Conservation (phyloP, 1,140 invertebrate genomes). For the Dryas iulia region DNA sequence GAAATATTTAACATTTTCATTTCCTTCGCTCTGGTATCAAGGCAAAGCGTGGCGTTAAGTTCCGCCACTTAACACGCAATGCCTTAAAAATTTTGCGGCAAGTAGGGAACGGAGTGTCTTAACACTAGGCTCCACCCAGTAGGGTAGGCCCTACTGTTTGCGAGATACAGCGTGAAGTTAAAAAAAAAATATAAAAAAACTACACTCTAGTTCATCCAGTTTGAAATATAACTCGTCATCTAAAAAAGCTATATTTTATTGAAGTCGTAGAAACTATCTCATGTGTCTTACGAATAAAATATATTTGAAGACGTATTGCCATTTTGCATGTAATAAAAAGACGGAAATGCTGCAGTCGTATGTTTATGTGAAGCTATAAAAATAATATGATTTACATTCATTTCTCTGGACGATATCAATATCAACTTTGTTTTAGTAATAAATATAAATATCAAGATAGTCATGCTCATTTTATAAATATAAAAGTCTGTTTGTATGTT, state of each 20-base stretch:
- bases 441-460: neutral
- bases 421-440: neutral
- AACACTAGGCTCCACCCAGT: no score
- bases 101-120: no score
- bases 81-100: no score
- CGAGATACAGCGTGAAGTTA: no score
- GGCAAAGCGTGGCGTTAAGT: no score
- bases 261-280: neutral
- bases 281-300: neutral
- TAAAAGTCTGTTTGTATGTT: no score
- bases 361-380: constrained; percentile 11
- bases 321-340: neutral
- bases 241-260: neutral
- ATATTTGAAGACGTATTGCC: neutral
- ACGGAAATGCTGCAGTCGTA: neutral
- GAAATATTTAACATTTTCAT: no score
- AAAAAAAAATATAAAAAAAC: no score
- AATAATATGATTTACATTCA: constrained; percentile 1
- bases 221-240: neutral
- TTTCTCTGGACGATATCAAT: neutral
- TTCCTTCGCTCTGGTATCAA: no score
- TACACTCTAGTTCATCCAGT: neutral
- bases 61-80: no score
- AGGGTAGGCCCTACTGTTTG: no score
- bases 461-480: no score